Evolutionary conservation across 2,113 vertebrate species (phyloP).

Genomic region (Actenoides hombroni): DNA sequence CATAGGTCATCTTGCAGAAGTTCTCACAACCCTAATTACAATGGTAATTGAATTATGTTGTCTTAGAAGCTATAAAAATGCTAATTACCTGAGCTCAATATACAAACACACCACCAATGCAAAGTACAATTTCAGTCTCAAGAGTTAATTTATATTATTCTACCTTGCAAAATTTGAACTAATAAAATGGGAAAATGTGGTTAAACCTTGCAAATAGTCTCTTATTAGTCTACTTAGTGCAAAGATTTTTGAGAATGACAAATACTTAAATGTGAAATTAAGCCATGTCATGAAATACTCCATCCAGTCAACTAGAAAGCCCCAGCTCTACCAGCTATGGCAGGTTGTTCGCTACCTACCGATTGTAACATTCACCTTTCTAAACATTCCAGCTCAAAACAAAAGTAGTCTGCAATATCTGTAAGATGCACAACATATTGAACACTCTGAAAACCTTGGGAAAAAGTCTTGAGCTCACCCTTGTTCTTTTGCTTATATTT

Average conservation of each 20-base stretch:
- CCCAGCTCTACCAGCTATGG: background rate
- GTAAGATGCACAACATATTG: fast-evolving
- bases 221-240: slow-evolving; percentile 1
- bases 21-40: slow-evolving; percentile 71
- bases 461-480: background rate
- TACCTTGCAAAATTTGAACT: background rate
- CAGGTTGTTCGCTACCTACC: background rate
- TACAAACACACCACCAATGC: slow-evolving; percentile 11
- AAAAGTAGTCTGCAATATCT: background rate
- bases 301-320: slow-evolving; percentile 23
- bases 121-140: slow-evolving; percentile 1
- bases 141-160: slow-evolving; percentile 33
- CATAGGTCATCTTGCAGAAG: slow-evolving; percentile 66
- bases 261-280: slow-evolving; percentile 53
- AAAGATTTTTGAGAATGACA: slow-evolving; percentile 14
- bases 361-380: background rate
- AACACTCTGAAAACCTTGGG: background rate
- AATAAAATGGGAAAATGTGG: slow-evolving; percentile 30
- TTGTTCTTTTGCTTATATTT: background rate
- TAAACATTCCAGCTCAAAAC: background rate
- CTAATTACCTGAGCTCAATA: slow-evolving; percentile 29
- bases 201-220: slow-evolving; percentile 39
- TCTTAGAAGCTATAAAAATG: slow-evolving; percentile 64
- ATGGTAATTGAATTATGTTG: slow-evolving; percentile 62
- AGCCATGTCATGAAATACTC: slow-evolving; percentile 37